phyloP scores from a whole-genome alignment of 2,113 vertebrate species.

The Dasyprocta punctata region DNA sequence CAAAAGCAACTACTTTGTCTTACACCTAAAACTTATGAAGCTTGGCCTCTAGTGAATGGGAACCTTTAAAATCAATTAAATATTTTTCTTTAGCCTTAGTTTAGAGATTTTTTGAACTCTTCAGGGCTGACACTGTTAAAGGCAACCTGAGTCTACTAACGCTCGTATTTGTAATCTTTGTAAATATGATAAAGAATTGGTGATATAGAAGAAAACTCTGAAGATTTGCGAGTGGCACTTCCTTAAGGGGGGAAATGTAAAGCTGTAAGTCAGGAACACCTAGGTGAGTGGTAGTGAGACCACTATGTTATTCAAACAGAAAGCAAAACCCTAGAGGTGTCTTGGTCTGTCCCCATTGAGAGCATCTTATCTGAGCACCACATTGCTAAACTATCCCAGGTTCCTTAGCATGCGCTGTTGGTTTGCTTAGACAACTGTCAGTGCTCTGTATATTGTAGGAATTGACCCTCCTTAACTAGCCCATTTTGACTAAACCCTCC shows the following conservation, averaged over 20 bases:
- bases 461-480: conserved; percentile 5
- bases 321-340: neutral
- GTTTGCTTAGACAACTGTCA: conserved; percentile 23
- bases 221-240: neutral
- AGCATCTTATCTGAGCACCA: neutral
- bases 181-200: conserved; percentile 48
- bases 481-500: conserved; percentile 30
- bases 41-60: conserved; percentile 26
- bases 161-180: conserved; percentile 41
- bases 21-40: conserved; percentile 35
- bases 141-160: conserved; percentile 52
- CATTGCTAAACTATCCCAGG: neutral
- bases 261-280: neutral
- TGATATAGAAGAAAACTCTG: conserved; percentile 34
- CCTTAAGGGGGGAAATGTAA: conserved; percentile 10
- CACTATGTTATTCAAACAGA: conserved; percentile 61
- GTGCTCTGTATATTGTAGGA: neutral
- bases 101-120: conserved; percentile 21
- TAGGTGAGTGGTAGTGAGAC: conserved; percentile 37
- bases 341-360: neutral
- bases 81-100: neutral
- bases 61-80: conserved; percentile 61
- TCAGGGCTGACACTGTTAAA: neutral
- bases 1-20: conserved; percentile 54
- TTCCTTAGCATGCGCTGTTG: conserved; percentile 12